Conservation (phyloP, 2,888 invertebrate species). For the Corbicula japonica region DNA sequence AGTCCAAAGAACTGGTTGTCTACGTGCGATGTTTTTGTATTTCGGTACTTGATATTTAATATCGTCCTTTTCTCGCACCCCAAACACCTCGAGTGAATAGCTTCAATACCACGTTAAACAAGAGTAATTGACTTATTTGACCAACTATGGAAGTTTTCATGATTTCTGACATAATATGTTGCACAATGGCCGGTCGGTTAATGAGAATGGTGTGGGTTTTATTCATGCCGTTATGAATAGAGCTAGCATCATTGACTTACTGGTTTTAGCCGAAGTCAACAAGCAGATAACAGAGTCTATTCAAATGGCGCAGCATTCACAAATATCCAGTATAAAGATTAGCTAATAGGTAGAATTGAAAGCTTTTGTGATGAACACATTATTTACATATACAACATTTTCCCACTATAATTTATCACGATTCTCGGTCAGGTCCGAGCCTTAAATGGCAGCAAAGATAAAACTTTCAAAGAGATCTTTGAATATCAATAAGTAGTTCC, state of each 20-base stretch:
- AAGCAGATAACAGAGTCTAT: not conserved
- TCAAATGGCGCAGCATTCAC: not conserved
- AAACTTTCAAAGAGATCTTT: too few relatives aligned
- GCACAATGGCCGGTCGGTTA: not conserved
- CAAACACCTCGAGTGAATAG: not conserved
- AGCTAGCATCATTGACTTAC: not conserved
- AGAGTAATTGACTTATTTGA: not conserved
- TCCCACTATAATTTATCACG: conserved; percentile 16
- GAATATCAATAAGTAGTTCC: too few relatives aligned
- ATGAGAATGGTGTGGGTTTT: conserved; percentile 11
- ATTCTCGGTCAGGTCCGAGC: not conserved
- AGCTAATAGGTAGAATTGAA: conserved; percentile 10
- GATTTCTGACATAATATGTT: not conserved
- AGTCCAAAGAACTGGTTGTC: too few relatives aligned
- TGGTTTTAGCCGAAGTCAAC: not conserved
- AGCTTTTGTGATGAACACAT: conserved; percentile 6
- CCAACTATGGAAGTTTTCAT: not conserved
- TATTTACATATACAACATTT: not conserved
- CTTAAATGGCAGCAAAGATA: conserved; percentile 1
- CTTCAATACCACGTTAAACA: not conserved
- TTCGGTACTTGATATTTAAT: not conserved
- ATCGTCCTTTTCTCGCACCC: not conserved
- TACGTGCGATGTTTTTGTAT: not conserved
- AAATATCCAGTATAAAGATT: conserved; percentile 13
- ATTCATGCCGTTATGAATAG: conserved; percentile 4